These are phyloP conservation scores for Glaucomys volans DNA, from an alignment of 2,113 vertebrate species.

Conservation along the genomic window DNA sequence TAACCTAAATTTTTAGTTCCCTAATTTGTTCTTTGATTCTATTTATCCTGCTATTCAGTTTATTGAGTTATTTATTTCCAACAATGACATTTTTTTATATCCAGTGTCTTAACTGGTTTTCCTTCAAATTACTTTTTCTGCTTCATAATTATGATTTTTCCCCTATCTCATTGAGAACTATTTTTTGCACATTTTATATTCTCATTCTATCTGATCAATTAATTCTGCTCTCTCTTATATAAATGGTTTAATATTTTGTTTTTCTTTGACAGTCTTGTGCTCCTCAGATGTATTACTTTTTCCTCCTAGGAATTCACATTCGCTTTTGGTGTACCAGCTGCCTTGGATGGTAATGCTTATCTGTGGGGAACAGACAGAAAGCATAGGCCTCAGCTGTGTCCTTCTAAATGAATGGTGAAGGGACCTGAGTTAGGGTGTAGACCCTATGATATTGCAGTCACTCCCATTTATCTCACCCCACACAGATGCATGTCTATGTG, in stretches of 20 bases:
- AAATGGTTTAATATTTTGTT: background rate
- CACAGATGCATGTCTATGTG: background rate
- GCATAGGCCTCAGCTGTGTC: background rate
- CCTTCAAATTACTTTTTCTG: background rate
- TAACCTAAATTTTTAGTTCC: background rate
- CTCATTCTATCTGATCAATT: background rate
- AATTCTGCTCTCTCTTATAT: background rate
- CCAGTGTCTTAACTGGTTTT: background rate
- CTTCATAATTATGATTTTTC: background rate
- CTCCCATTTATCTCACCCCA: background rate
- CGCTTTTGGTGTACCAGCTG: background rate
- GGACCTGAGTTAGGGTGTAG: background rate
- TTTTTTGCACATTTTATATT: constrained; percentile 8
- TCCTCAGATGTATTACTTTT: background rate
- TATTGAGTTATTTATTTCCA: background rate
- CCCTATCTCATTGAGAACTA: background rate
- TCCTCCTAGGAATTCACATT: background rate
- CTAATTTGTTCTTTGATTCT: background rate
- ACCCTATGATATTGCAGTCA: background rate
- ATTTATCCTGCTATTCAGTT: background rate
- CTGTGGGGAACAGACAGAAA: background rate
- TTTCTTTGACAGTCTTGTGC: background rate
- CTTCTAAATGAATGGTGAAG: background rate
- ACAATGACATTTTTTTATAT: background rate
- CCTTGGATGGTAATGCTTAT: background rate